Evolutionary conservation across 2,797 vertebrate species (phyloP), one percentile per base, ranked within the genome.

Genomic region (Crenuchus spilurus): DNA sequence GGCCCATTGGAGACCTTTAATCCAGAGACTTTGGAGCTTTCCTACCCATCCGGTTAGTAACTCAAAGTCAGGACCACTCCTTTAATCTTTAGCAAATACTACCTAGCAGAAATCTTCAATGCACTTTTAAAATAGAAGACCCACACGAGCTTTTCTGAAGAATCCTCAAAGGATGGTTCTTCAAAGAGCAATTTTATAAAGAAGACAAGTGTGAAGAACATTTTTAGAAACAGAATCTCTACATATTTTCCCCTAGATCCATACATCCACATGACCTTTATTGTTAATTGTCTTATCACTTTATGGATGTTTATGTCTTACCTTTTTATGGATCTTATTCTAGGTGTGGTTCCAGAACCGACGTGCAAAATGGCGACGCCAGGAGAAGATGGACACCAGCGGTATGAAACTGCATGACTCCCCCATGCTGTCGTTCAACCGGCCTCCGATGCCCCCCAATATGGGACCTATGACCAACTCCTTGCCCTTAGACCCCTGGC

Each of bases 261-360:
- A n/a, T n/a, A n/a, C n/a, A n/a, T 35, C 33, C 33, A 35, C 33
- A 8, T 35, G 33, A 8, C 8, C 3, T 35, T 3, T 35, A 35
- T 35, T 8, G 33, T 35, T 35, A 3, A 35, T 3, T 3, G 8
- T 3, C 8, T 35, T 3, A 4, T 35, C 33, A 4, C 33, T 35
- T 54, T 64, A 4, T 30, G n/a, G 16, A 16, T 1, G 10, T 52
- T 22, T 7, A n/a, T 5, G 8, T n/a, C n/a, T n/a, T 20, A 46
- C 14, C 42, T 33, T 0, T 24, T 18, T 37, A 11, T 61, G 16
- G 14, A 31, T n/a, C 24, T 8, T 66, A 22, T 4, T 13, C 20
- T 75, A 98, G 96, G 96, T 98, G 42, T 97, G 97, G 96, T 97
- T 98, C 87, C 96, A 98, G 90, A 98, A 97, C 84, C 92, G 96